phyloP scores from a whole-genome alignment of 2,888 invertebrate genomes.

The Mesoligia furuncula region DNA sequence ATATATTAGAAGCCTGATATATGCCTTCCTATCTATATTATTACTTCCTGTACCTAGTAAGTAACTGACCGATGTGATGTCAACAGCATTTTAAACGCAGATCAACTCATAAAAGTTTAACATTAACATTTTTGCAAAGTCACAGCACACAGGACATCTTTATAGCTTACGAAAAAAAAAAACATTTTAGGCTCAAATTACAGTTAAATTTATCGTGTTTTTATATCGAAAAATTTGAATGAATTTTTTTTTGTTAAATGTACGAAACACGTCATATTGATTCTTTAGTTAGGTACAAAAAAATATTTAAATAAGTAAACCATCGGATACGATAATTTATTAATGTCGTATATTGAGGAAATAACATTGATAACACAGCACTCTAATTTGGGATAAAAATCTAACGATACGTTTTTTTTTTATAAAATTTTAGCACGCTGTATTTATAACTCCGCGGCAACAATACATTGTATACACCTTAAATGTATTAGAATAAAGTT shows the following conservation, averaged over 20 bases:
- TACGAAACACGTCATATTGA: neutral
- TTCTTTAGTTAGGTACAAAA: neutral
- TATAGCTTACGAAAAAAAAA: conserved; percentile 27
- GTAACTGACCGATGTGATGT: conserved; percentile 36
- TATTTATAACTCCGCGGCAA: neutral
- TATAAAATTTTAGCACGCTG: conserved; percentile 5
- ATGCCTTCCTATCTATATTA: conserved; percentile 19
- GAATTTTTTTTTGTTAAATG: neutral
- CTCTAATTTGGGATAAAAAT: neutral
- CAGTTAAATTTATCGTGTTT: conserved; percentile 18
- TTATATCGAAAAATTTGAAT: conserved; percentile 8
- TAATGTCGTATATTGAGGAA: neutral
- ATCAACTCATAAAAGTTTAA: conserved; percentile 34
- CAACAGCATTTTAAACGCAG: conserved; percentile 43
- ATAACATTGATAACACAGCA: neutral
- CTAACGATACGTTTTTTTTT: neutral
- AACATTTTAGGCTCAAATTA: conserved; percentile 11
- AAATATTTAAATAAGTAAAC: conserved; percentile 4
- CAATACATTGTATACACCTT: neutral
- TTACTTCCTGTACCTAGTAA: conserved; percentile 24
- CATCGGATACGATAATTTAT: conserved; percentile 1
- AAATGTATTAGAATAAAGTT: neutral
- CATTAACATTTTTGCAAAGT: conserved; percentile 31
- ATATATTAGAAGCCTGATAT: conserved; percentile 54
- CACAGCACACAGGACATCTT: conserved; percentile 7